Base-by-base conservation (phyloP, 2,888 invertebrate species). In the Minunthozetes semirufus region DNA sequence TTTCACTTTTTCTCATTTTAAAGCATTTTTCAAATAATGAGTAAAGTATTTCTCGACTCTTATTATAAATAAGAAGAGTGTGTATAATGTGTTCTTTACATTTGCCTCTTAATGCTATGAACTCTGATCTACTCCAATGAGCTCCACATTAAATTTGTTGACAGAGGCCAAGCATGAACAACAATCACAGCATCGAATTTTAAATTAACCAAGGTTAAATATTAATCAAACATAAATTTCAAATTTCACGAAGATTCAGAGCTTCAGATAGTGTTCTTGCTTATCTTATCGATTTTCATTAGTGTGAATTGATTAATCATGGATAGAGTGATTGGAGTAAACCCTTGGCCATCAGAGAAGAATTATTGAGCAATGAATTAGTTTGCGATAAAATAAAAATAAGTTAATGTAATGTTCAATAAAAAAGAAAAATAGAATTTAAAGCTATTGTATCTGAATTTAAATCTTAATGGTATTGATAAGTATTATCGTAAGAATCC, bases 291-390 rank as follows among this genome's bases (percentile, higher is more conserved):
- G 33, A 33, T 33, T 33, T 5, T 5, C 33, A 3, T 33, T 33
- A 33, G 4, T 33, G 33, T 33, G 33, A 33, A 33, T 33, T 33
- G 33, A 33, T 33, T 33, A 8, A 33, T 5, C 33, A 5, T 33
- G 33, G 33, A 33, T 8, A 33, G 33, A 33, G 33, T n/a, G 33
- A 33, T 13, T 11, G 13, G 4, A 11, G 17, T 17, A 13, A 15
- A 6, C 48, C n/a, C 48, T 15, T 17, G 48, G 15, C 48, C 17
- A 48, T 15, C 15, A 15, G n/a, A 17, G 15, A 48, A 59, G 19
- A 59, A 59, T 25, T 59, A 59, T 59, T 59, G 59, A 22, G 59
- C 59, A 59, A 59, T 59, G 59, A 59, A 25, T 59, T 59, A 59
- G 59, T 59, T 59, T 22, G 59, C 22, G 25, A 59, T 59, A 19